These are phyloP conservation scores for Theretra japonica DNA, from an alignment of 2,888 invertebrate species.

Conservation along the genomic window DNA sequence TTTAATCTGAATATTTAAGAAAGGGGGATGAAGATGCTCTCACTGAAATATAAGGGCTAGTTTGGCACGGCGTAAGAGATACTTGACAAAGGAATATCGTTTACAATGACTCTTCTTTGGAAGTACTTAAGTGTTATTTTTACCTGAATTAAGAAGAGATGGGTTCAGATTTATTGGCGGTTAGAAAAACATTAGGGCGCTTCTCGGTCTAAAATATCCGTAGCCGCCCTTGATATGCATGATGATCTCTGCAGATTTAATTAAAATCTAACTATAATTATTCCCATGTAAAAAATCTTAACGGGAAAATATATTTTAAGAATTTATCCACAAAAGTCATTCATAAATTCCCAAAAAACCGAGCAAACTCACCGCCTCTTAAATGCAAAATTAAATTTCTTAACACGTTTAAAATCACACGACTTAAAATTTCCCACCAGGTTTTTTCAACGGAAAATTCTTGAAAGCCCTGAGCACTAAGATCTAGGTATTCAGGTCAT, in stretches of 20 bases:
- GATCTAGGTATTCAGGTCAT: slow-evolving; percentile 61
- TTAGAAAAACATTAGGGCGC: no score
- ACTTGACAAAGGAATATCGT: neutral
- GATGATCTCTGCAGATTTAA: no score
- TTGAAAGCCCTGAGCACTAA: slow-evolving; percentile 36
- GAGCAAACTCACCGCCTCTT: neutral
- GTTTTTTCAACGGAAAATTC: slow-evolving; percentile 32
- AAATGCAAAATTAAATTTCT: slow-evolving; percentile 9
- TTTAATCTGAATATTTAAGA: neutral
- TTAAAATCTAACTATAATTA: no score
- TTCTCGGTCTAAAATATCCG: no score
- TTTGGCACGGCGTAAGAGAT: neutral
- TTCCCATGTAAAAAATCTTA: no score
- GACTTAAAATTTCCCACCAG: slow-evolving; percentile 2
- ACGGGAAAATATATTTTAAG: no score
- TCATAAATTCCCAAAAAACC: neutral
- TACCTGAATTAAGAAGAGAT: no score
- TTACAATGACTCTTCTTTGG: neutral
- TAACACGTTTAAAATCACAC: slow-evolving; percentile 8
- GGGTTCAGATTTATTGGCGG: no score
- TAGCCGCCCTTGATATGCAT: no score
- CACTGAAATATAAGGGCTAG: neutral
- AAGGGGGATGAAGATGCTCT: neutral
- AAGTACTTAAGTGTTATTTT: no score
- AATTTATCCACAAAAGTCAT: no score